Evolutionary conservation across 2,797 vertebrate species (phyloP).

Genomic region (Micropoecilia bifurca): DNA sequence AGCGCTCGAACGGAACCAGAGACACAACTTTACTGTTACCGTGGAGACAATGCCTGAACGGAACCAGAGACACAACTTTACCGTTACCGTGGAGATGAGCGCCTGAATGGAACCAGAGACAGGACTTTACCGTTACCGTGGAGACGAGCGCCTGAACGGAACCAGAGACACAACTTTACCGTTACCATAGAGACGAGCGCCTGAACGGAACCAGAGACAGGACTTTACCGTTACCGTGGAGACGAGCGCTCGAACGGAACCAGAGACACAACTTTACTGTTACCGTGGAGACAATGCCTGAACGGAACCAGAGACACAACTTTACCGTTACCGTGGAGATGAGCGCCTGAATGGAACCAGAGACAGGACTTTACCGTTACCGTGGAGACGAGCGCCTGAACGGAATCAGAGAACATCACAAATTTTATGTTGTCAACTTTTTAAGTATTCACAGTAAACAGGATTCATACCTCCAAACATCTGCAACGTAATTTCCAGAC

Average conservation of each 20-base stretch:
- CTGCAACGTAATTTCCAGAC: too few relatives aligned
- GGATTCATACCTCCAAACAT: too few relatives aligned
- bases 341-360: conserved; percentile 76
- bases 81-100: background rate
- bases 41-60: conserved; percentile 81
- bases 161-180: background rate
- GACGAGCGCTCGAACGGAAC: too few relatives aligned
- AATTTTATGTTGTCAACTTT: too few relatives aligned
- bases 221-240: too few relatives aligned
- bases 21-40: too few relatives aligned
- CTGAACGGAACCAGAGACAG: background rate
- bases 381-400: too few relatives aligned
- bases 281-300: conserved; percentile 81
- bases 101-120: conserved; percentile 75
- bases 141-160: too few relatives aligned
- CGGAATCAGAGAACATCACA: background rate
- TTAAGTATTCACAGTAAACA: too few relatives aligned
- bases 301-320: background rate
- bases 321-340: background rate
- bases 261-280: too few relatives aligned
- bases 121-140: background rate
- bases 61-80: background rate
- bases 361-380: background rate
- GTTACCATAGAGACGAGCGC: background rate
- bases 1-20: too few relatives aligned